Conservation (phyloP, 2,113 vertebrate species). For the Neolamprologus caudopunctatus region DNA sequence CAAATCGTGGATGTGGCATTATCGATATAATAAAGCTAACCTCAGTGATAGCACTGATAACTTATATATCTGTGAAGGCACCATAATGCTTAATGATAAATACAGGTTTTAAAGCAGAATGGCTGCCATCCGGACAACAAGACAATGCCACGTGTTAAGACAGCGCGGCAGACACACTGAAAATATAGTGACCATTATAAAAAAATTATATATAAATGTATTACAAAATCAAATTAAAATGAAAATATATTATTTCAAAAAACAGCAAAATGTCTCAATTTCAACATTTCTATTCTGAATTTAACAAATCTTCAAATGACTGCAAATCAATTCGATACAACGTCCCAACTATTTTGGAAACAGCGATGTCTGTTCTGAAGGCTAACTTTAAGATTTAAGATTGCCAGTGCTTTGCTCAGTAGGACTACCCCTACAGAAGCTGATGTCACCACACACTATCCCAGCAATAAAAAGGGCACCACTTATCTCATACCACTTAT, state of each 20-base stretch:
- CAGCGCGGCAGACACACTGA: background rate
- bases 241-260: background rate
- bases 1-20: background rate
- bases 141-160: background rate
- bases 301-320: background rate
- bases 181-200: background rate
- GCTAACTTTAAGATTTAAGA: background rate
- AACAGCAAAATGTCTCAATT: background rate
- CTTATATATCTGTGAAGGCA: background rate
- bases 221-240: background rate
- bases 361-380: background rate
- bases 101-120: background rate
- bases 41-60: background rate
- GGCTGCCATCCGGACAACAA: background rate
- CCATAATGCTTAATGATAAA: background rate
- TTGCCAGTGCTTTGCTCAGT: background rate
- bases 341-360: background rate
- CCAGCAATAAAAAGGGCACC: background rate
- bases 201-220: background rate
- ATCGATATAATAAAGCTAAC: background rate
- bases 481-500: slow-evolving; percentile 49
- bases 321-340: background rate
- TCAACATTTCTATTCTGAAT: background rate
- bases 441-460: background rate
- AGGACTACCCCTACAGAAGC: background rate